phyloP scores from a whole-genome alignment of 2,797 vertebrate genomes.

The Enteromius argenteus region DNA sequence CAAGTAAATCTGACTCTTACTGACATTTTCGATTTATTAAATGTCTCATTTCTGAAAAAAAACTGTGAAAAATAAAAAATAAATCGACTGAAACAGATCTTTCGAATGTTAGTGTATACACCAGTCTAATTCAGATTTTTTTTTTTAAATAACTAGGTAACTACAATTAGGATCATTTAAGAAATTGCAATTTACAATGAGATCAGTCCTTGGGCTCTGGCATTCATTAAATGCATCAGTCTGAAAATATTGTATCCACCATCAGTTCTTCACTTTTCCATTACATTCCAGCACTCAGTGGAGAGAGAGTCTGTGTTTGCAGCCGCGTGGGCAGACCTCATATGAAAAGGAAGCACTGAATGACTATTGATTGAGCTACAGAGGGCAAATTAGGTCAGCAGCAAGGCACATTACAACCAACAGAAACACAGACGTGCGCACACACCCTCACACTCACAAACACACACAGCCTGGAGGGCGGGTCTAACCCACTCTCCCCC shows the following conservation, averaged over 20 bases:
- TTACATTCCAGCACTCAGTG: conserved; percentile 37
- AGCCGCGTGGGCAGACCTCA: conserved; percentile 40
- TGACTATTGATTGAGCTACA: conserved; percentile 67
- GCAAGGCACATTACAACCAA: conserved; percentile 59
- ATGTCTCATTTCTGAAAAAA: background rate
- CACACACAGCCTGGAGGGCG: conserved; percentile 39
- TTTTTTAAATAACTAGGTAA: background rate
- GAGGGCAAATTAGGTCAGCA: conserved; percentile 66
- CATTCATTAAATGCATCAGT: conserved; percentile 9
- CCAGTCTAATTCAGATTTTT: no score
- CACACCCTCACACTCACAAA: conserved; percentile 51
- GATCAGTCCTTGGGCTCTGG: conserved; percentile 10
- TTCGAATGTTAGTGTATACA: background rate
- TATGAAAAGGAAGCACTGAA: conserved; percentile 65
- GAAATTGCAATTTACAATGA: background rate
- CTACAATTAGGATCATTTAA: conserved; percentile 3
- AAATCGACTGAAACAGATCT: background rate
- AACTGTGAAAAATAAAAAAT: background rate
- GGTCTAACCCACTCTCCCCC: conserved; percentile 18
- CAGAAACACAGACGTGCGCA: conserved; percentile 60
- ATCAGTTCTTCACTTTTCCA: conserved; percentile 42
- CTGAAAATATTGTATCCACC: conserved; percentile 10
- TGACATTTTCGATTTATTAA: background rate
- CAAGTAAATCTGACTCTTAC: background rate
- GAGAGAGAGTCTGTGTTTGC: conserved; percentile 36